Evolutionary conservation across 1,140 invertebrate species (phyloP), one percentile per base, ranked within the genome.

Genomic region (Heliconius hewitsoni): DNA sequence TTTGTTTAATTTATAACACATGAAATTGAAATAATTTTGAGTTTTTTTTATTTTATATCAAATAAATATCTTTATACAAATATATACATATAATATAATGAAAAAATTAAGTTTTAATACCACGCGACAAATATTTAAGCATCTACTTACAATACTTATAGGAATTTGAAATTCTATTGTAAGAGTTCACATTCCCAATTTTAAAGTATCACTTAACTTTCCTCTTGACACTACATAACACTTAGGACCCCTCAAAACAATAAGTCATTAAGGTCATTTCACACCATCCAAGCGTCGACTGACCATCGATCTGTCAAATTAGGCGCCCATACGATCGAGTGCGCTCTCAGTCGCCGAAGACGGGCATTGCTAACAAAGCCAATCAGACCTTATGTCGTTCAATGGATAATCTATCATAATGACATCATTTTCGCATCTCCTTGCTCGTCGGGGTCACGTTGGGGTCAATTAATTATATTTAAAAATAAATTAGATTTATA

Each of bases 251-350:
- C 42, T 52, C 76, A 71, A 80, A 50, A 76, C 79, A 77, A 77
- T 55, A 77, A 74, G 71, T 84, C 84, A 86, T 93, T 90, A 90
- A 87, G 90, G 87, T 89, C 84, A 88, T 81, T 81, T 84, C 84
- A 89, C 81, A 88, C 84, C 71, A 81, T 78, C 80, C 71, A 74
- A 83, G 78, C 77, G 71, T 74, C 60, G 78, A 72, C 77, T 84
- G 84, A 89, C 87, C 89, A 92, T 89, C 91, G 93, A 94, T 93
- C 91, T 90, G 87, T 94, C 91, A 94, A 94, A 93, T 94, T 94
- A 93, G 90, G 92, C 84, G 79, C 86, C 81, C 82, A 83, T 77
- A 81, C 82, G 77, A 79, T 85, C 71, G 85, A 90, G 87, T 85
- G 78, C 83, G 80, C 86, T 89, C 92, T 87, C 88, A 88, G 87